A percentile compares a stretch with the other conserved stretches of the same genome.
phyloP scores from a whole-genome alignment of 1,140 invertebrate genomes.

The Meteorus sp. region DNA sequence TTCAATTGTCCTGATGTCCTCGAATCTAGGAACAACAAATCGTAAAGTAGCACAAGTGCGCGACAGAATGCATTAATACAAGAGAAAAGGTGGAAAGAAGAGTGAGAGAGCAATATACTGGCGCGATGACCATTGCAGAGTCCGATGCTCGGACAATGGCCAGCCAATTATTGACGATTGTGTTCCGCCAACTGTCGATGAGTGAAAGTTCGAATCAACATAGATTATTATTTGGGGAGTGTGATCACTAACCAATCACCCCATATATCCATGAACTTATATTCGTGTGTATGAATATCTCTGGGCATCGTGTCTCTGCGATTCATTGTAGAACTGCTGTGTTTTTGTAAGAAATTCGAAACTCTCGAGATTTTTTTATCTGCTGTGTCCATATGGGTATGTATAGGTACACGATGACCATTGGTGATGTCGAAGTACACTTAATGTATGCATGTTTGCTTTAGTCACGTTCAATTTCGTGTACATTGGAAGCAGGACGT shows the following conservation, averaged over 20 bases:
- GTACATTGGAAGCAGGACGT: neutral
- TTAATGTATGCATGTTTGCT: constrained; percentile 51
- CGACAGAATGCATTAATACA: neutral
- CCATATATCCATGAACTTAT: too few species aligned
- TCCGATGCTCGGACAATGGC: constrained; percentile 46
- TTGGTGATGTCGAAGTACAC: constrained; percentile 14
- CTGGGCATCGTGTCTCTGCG: neutral
- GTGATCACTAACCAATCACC: neutral
- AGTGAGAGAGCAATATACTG: constrained; percentile 27
- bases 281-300: too few species aligned
- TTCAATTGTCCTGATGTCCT: constrained; percentile 41
- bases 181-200: constrained; percentile 53
- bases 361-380: constrained; percentile 10
- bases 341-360: constrained; percentile 37
- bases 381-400: too few species aligned
- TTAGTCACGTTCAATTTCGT: constrained; percentile 24
- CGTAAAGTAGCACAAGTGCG: constrained; percentile 48
- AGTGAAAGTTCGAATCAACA: constrained; percentile 23
- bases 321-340: constrained; percentile 20
- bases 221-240: constrained; percentile 31
- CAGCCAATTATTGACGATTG: constrained; percentile 54
- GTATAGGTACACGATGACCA: constrained; percentile 7
- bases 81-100: constrained; percentile 17
- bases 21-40: constrained; percentile 51
- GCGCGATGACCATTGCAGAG: constrained; percentile 18